phyloP scores from a whole-genome alignment of 1,140 invertebrate genomes.

The Micrasema minimum region DNA sequence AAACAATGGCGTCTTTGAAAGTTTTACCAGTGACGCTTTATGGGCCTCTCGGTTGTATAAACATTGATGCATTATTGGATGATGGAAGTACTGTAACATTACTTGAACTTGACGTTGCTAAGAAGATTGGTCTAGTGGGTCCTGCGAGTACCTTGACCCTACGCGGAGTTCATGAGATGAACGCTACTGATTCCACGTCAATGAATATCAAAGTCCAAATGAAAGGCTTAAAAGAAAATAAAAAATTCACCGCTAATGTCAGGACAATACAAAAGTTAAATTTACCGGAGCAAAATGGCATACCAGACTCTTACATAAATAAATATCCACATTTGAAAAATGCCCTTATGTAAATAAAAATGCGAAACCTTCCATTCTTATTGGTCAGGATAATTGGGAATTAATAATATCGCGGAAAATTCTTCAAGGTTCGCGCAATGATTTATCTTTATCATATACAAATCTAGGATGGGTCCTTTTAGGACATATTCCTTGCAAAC shows the following conservation, averaged over 20 bases:
- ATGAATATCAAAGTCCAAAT: not conserved
- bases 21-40: not conserved
- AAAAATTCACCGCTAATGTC: not conserved
- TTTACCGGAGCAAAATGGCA: not conserved
- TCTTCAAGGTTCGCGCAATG: not conserved
- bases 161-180: not conserved
- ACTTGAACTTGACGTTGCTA: not conserved
- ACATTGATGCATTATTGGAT: not conserved
- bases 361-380: not conserved
- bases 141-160: not conserved
- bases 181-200: not conserved
- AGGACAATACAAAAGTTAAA: not conserved
- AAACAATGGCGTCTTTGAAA: not conserved
- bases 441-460: not conserved
- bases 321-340: constrained; percentile 3
- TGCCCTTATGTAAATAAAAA: not conserved
- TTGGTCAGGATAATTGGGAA: constrained; percentile 5
- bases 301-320: not conserved
- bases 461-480: not conserved
- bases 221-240: not conserved
- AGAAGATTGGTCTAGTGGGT: not conserved
- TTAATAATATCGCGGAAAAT: not conserved
- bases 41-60: not conserved
- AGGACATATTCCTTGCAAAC: not conserved
- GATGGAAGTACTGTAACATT: not conserved